Base-by-base conservation (phyloP, 1,140 invertebrate genomes). In the Vollenhovia emeryi region DNA sequence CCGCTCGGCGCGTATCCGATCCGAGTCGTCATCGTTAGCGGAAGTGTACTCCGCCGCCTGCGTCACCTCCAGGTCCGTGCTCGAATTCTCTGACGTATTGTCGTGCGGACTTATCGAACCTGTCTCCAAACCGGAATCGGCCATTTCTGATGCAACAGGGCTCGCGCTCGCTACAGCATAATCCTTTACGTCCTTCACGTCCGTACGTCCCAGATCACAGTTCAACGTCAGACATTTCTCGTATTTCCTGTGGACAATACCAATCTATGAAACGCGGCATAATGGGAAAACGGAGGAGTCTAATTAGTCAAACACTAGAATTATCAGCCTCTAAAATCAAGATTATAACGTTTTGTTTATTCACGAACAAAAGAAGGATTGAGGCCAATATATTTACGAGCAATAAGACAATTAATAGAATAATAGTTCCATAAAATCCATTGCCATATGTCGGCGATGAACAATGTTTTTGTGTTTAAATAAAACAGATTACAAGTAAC, bases 11-110 rank as follows among this genome's bases (percentile, higher is more conserved):
- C 55, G 66, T 66, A 87, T 76, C 3, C 92, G 91, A 57, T 93
- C 92, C 9, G 91, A 90, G 87, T 96, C 96, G n/a, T 80, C 78
- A 91, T 97, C 96, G 91, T 97, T 96, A 90, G 96, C 95, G 82
- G 97, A 96, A 87, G 97, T 96, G 86, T 97, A 97, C 92, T 97
- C 97, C 90, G 96, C 96, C 7, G 96, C 96, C 30, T 92, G 95
- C 52, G 92, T 93, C 87, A 93, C 95, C 57, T 94, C 95, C 36
- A 92, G 91, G 50, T 95, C 94, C 6, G 93, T 92, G 8, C 91
- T 93, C 0, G 93, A 95, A 68, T 93, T 94, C 55, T 95, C 95
- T 9, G 95, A 95, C 6, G 93, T 95, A 71, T 94, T 92, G 66
- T 95, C 95, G 64, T 94, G 93, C 8, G 95, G 94, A 92, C 95